These are phyloP conservation scores for Melanotaenia parkinsoni DNA, from an alignment of 2,797 vertebrate species.

Conservation along the genomic window DNA sequence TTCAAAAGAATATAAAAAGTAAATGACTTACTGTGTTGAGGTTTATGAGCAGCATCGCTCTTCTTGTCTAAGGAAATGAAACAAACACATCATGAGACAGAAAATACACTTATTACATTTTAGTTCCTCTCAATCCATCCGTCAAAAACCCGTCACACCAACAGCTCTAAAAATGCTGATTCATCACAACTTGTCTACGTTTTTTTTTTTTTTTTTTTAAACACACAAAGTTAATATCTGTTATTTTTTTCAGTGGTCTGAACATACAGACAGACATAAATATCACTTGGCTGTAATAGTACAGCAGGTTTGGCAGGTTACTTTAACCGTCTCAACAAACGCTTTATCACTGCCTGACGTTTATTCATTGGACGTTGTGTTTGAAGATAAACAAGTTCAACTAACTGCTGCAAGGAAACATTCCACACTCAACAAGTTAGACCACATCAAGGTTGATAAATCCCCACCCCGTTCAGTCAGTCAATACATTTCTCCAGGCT, in stretches of 20 bases:
- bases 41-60: background rate
- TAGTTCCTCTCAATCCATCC: no score
- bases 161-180: no score
- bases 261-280: no score
- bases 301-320: background rate
- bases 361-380: no score
- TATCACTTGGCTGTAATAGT: background rate
- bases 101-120: no score
- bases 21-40: slow-evolving; percentile 4
- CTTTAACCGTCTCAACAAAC: background rate
- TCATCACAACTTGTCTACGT: no score
- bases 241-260: background rate
- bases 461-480: background rate
- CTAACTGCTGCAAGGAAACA: background rate
- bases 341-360: background rate
- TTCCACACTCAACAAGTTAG: background rate
- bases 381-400: background rate
- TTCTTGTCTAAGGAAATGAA: slow-evolving; percentile 3
- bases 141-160: no score
- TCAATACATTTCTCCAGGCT: background rate
- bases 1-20: background rate
- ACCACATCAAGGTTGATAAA: background rate
- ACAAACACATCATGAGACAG: background rate
- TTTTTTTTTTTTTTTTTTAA: no score
- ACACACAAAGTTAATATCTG: no score